A percentile compares a stretch with the other conserved stretches of the same genome.
Conservation (phyloP, 2,797 vertebrate genomes). For the Hafferia zeledoni region DNA sequence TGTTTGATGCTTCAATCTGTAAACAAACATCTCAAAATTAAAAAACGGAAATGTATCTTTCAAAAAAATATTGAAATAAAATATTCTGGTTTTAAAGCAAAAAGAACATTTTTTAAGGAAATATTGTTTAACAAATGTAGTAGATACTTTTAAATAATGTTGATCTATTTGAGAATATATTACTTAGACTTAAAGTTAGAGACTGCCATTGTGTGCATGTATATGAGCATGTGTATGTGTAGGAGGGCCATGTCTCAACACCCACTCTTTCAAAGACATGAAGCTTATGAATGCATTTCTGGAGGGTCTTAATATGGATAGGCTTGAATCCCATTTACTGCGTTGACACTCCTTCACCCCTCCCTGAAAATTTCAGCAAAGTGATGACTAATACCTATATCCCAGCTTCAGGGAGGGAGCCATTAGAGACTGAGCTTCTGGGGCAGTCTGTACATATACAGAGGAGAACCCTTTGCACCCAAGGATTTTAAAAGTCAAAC, state of each 20-base stretch:
- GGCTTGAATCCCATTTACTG: background rate
- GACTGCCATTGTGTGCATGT: fast-evolving
- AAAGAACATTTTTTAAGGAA: background rate
- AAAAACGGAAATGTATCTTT: background rate
- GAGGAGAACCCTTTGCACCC: background rate
- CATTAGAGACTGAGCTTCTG: background rate
- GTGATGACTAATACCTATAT: background rate
- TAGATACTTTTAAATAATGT: background rate
- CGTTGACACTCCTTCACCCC: fast-evolving
- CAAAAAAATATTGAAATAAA: background rate
- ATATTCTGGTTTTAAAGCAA: background rate
- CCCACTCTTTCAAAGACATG: background rate
- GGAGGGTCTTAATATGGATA: background rate
- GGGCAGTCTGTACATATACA: fast-evolving
- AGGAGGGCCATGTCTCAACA: background rate
- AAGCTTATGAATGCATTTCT: background rate
- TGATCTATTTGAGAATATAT: background rate
- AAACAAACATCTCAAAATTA: background rate
- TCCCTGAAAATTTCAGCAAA: background rate
- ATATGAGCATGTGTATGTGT: fast-evolving
- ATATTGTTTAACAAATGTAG: background rate
- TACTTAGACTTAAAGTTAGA: background rate
- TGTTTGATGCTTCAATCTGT: background rate
- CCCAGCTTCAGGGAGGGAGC: background rate
- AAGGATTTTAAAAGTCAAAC: background rate